phyloP scores from a whole-genome alignment of 1,140 invertebrate species.

The Heliconius nattereri region DNA sequence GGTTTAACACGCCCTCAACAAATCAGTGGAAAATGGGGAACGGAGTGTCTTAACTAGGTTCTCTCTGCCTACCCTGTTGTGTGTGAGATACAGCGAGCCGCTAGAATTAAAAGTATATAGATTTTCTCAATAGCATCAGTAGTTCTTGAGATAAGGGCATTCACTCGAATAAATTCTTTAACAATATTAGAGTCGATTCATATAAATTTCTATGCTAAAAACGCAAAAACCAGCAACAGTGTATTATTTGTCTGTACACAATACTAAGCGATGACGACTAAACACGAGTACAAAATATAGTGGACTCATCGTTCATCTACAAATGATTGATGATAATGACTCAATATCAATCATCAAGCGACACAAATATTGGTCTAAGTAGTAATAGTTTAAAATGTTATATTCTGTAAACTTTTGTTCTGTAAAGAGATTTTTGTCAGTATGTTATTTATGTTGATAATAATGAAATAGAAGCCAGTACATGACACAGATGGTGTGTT shows the following conservation, averaged over 20 bases:
- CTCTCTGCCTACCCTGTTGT: too few species aligned
- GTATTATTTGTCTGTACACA: conserved; percentile 5
- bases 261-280: conserved; percentile 7
- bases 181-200: neutral
- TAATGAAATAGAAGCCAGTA: too few species aligned
- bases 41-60: too few species aligned
- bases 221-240: neutral
- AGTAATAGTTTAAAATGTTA: neutral
- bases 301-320: neutral
- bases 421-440: too few species aligned
- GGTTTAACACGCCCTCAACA: too few species aligned
- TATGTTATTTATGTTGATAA: too few species aligned
- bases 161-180: neutral
- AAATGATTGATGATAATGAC: conserved; percentile 15
- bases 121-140: too few species aligned
- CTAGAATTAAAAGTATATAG: too few species aligned
- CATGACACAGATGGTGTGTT: too few species aligned
- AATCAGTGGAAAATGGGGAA: too few species aligned
- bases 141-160: too few species aligned
- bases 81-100: too few species aligned
- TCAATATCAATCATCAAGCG: conserved; percentile 9
- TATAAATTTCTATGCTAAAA: neutral
- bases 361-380: neutral
- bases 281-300: neutral
- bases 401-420: neutral